phyloP scores from a whole-genome alignment of 2,113 vertebrate species.

The Anthoscopus minutus region DNA sequence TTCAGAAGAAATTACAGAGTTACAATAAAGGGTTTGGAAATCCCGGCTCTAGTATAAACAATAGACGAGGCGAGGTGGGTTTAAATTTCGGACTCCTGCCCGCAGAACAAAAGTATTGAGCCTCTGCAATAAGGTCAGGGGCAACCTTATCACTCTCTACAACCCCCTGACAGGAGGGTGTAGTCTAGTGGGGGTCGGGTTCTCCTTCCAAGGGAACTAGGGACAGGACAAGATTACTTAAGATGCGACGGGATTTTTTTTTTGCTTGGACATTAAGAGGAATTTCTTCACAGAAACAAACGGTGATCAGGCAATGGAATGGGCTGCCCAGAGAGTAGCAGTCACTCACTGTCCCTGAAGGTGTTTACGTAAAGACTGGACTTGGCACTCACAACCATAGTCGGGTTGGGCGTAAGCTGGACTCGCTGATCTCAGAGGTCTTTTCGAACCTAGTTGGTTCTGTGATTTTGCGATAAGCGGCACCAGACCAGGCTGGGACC shows the following conservation, averaged over 20 bases:
- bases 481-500: background rate
- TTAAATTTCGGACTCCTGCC: background rate
- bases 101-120: background rate
- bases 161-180: background rate
- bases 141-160: background rate
- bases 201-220: background rate
- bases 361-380: background rate
- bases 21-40: background rate
- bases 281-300: background rate
- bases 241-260: background rate
- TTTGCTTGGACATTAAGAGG: background rate
- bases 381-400: accelerated
- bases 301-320: background rate
- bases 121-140: background rate
- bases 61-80: accelerated
- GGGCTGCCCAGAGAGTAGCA: background rate
- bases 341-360: too few relatives aligned
- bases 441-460: background rate
- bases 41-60: accelerated
- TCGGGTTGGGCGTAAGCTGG: too few relatives aligned
- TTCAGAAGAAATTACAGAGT: background rate
- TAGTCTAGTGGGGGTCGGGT: background rate
- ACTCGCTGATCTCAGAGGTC: background rate
- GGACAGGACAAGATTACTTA: too few relatives aligned
- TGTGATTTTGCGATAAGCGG: background rate